Base-by-base conservation (phyloP, 2,113 vertebrate genomes). In the Xerus inauris region DNA sequence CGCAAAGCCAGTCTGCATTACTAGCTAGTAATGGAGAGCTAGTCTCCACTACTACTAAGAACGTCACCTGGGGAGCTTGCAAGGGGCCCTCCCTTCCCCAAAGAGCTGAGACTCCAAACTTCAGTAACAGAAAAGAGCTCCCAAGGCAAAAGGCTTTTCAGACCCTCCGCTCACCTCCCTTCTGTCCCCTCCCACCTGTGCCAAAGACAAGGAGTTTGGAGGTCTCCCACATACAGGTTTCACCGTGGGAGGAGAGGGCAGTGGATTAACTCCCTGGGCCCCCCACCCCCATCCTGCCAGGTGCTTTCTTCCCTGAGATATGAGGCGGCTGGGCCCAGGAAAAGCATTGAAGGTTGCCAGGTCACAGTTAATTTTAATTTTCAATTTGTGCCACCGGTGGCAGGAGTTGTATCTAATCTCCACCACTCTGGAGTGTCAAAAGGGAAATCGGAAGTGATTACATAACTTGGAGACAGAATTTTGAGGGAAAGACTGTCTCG, bases 401-500 rank as follows among this genome's bases (percentile, higher is more conserved):
- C 96, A 97, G 57, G 0, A 73, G 73, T 92, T 69, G 97, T 97
- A 98, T 98, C 98, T 97, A 92, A 98, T 98, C 97, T 98, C 62
- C 54, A 75, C 57, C 65, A 77, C 88, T 97, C 97, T 97, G 13
- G 79, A 95, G 71, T 76, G 96, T 96, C 79, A 97, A 97, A 97
- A 97, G 81, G 95, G 94, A 97, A 98, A 95, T 92, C 20, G 72
- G 98, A 95, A 93, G 90, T 71, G 93, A 45, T 98, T 57, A 92
- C 14, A 47, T 97, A 97, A 95, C 51, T 40, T n/a, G 16, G 0
- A 57, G 89, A 87, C 72, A 9, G 57, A 45, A 0, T 0, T 26
- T 59, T 40, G n/a, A 75, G 59, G 3, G 11, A 49, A 2, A 51
- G 90, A 38, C 35, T 24, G 80, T 71, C 76, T 32, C 47, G n/a